Percentiles rank a stretch among this genome's conserved stretches.
phyloP scores from a whole-genome alignment of 1,140 invertebrate species.

The Homalodisca vitripennis region DNA sequence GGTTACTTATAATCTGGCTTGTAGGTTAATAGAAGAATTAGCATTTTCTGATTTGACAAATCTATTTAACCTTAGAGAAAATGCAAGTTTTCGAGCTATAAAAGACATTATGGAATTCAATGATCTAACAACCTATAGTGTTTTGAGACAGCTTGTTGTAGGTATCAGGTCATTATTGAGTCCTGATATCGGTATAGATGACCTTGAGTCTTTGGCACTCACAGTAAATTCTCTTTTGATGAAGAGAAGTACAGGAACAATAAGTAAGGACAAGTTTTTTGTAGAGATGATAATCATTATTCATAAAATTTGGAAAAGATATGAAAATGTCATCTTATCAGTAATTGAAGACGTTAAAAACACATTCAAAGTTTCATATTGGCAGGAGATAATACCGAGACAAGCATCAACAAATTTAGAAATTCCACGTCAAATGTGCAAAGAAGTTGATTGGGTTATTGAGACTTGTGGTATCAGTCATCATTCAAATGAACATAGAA shows the following conservation, averaged over 20 bases:
- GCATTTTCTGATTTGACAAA: slow-evolving; percentile 23
- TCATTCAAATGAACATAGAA: slow-evolving; percentile 7
- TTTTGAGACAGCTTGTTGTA: slow-evolving; percentile 15
- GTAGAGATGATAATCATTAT: slow-evolving; percentile 5
- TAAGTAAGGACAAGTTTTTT: slow-evolving; percentile 23
- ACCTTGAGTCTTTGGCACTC: slow-evolving; percentile 5
- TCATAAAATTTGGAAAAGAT: slow-evolving; percentile 28
- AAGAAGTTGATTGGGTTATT: slow-evolving; percentile 9
- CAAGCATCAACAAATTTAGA: slow-evolving; percentile 16
- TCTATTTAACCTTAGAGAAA: slow-evolving; percentile 20
- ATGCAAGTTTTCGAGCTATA: slow-evolving; percentile 1
- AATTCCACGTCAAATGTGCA: slow-evolving; percentile 21
- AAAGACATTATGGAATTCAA: slow-evolving; percentile 26
- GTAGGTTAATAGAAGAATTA: slow-evolving; percentile 26
- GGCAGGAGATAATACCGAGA: slow-evolving; percentile 3
- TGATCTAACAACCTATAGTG: slow-evolving; percentile 14
- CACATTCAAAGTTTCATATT: slow-evolving; percentile 18
- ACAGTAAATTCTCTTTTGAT: background rate
- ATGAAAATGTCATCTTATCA: slow-evolving; percentile 18
- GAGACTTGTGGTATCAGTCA: slow-evolving; percentile 4
- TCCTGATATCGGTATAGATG: slow-evolving; percentile 23
- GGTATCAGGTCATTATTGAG: slow-evolving; percentile 7
- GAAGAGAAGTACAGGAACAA: background rate
- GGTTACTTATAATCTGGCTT: slow-evolving; percentile 22
- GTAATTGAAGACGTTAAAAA: slow-evolving; percentile 22